Evolutionary conservation across 2,888 invertebrate genomes (phyloP).

Genomic region (Chymomyza amoena): DNA sequence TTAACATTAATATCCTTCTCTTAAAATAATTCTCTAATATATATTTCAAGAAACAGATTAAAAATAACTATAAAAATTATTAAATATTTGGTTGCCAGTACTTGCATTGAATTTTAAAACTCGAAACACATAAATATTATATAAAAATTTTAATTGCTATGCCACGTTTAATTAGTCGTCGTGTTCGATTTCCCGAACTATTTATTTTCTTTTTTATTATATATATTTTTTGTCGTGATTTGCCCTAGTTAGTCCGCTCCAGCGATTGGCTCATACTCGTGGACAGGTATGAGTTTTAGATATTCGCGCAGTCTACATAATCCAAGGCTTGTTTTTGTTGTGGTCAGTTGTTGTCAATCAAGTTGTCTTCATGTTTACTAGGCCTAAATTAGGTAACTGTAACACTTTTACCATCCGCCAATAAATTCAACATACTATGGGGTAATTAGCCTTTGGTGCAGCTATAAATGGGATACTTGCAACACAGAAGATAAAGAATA

Average conservation of each 20-base stretch:
- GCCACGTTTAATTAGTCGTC: conserved; percentile 20
- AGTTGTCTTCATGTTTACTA: background rate
- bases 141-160: conserved; percentile 12
- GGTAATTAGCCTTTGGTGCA: background rate
- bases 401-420: conserved; percentile 5
- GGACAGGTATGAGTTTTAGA: background rate
- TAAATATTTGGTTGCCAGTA: too few species aligned
- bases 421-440: background rate
- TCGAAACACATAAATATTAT: background rate
- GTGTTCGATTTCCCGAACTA: conserved; percentile 11
- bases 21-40: too few species aligned
- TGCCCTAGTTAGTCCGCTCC: background rate
- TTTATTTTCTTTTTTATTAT: background rate
- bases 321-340: conserved; percentile 1
- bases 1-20: too few species aligned
- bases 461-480: background rate
- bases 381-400: conserved; percentile 6
- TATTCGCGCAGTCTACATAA: background rate
- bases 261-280: background rate
- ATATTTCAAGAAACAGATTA: too few species aligned
- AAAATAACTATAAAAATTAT: too few species aligned
- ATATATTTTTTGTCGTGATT: background rate
- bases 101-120: too few species aligned
- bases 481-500: background rate
- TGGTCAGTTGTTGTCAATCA: conserved; percentile 19